These are phyloP conservation scores for Helicoverpa assulta DNA, from an alignment of 2,888 invertebrate species.

Conservation along the genomic window DNA sequence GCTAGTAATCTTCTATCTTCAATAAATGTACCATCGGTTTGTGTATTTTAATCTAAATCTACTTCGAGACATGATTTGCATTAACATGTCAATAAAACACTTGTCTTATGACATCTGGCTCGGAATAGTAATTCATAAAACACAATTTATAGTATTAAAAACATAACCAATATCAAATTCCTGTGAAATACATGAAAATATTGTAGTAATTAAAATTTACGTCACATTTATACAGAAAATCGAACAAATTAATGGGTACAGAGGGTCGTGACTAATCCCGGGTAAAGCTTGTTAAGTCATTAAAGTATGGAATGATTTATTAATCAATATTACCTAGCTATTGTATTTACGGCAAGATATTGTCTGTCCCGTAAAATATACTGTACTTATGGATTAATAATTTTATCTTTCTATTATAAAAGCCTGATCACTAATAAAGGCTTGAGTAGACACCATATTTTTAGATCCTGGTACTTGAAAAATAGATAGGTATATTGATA, in stretches of 20 bases:
- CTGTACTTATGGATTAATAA: slow-evolving; percentile 43
- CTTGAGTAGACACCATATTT: slow-evolving; percentile 22
- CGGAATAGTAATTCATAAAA: slow-evolving; percentile 39
- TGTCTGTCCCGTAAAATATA: slow-evolving; percentile 62
- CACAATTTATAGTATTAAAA: too few species aligned
- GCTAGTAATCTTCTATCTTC: slow-evolving; percentile 4
- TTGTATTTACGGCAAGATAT: slow-evolving; percentile 57
- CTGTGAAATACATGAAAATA: slow-evolving; percentile 43
- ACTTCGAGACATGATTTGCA: slow-evolving; percentile 13
- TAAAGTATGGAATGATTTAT: slow-evolving; percentile 70
- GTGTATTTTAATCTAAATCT: slow-evolving; percentile 11
- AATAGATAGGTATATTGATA: too few species aligned
- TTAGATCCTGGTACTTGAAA: too few species aligned
- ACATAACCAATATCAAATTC: slow-evolving; percentile 37
- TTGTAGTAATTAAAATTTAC: slow-evolving; percentile 38
- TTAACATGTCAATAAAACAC: slow-evolving; percentile 16
- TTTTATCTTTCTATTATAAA: slow-evolving; percentile 47
- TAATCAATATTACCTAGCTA: slow-evolving; percentile 65
- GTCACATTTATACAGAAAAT: slow-evolving; percentile 51
- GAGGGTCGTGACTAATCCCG: slow-evolving; percentile 67
- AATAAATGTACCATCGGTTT: slow-evolving; percentile 2
- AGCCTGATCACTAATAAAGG: slow-evolving; percentile 39
- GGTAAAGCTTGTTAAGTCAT: slow-evolving; percentile 67
- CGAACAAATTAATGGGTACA: slow-evolving; percentile 35
- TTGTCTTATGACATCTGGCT: slow-evolving; percentile 40